Evolutionary conservation across 2,888 invertebrate species (phyloP), one percentile per base, ranked within the genome.

Genomic region (Octodonta nipae): DNA sequence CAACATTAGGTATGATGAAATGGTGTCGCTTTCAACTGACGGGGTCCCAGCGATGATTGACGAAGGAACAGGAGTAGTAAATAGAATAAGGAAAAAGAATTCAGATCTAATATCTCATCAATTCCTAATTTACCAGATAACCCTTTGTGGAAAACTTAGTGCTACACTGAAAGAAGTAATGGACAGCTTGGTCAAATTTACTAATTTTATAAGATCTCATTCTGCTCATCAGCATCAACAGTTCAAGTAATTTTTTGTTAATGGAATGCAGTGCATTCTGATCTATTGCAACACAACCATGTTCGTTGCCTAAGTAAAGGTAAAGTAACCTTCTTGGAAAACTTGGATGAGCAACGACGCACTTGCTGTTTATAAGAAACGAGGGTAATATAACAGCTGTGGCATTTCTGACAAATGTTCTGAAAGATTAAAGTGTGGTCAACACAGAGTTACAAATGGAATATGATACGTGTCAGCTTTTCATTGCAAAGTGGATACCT

Each of bases 241-340:
- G 6, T 20, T 20, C 34, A 41, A 38, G 28, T 34, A 38, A 34
- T 42, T 41, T 41, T 13, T 28, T 28, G 12, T 28, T 11, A 28
- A 28, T 28, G 28, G 10, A 13, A 28, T 45, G 42, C 42, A 34
- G 44, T 38, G 35, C 42, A 50, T 49, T 46, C 43, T 44, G 46
- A 48, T 40, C 43, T 47, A 44, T 41, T 46, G 33, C 42, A 45
- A 41, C 37, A 41, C 32, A 45, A 42, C 34, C 43, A 44, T 46
- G 41, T 44, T 43, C 38, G 43, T 40, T 46, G 38, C 40, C 39
- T 45, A 33, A 46, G 44, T 43, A 44, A 42, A 41, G 42, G 42
- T 32, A 35, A 38, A 38, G 38, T 43, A 14, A 35, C 41, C 38
- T 47, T 50, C 37, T 44, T 41, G 30, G 20, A 41, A 36, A 43